phyloP scores from a whole-genome alignment of 2,113 vertebrate genomes.

The Ailurus styani region DNA sequence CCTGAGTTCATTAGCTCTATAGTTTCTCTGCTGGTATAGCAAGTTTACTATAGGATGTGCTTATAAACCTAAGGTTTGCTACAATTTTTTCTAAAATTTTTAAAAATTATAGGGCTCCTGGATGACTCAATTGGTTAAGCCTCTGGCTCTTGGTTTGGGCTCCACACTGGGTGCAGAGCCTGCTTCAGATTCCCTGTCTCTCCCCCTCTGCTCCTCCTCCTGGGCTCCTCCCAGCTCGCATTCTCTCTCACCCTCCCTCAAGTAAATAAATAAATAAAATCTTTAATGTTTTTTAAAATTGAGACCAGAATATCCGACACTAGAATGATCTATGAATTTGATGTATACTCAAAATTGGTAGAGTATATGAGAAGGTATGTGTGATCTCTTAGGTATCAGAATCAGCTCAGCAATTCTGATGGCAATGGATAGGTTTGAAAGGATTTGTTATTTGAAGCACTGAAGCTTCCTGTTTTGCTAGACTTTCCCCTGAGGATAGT shows the following conservation, averaged over 20 bases:
- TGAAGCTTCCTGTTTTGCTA: not conserved
- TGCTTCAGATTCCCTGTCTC: not conserved
- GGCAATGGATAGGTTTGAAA: not conserved
- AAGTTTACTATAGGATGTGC: not conserved
- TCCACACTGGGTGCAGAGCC: not conserved
- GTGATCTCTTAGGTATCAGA: not conserved
- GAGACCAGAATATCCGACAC: not conserved
- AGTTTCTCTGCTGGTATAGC: not conserved
- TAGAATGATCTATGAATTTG: not conserved
- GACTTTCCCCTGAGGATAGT: not conserved
- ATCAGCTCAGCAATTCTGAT: not conserved
- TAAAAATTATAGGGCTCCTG: not conserved
- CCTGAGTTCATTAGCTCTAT: not conserved
- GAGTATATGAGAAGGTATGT: not conserved
- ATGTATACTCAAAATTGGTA: not conserved
- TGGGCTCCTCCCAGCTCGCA: not conserved
- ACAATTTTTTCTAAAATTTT: not conserved
- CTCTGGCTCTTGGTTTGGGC: not conserved
- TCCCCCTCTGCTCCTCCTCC: not conserved
- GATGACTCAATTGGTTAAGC: not conserved
- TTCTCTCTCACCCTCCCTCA: not conserved
- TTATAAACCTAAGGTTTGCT: not conserved
- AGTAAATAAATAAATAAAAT: not conserved
- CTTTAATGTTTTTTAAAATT: not conserved
- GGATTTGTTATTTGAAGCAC: not conserved